These are phyloP conservation scores for Araneus ventricosus DNA, from an alignment of 1,140 invertebrate genomes.

Conservation along the genomic window DNA sequence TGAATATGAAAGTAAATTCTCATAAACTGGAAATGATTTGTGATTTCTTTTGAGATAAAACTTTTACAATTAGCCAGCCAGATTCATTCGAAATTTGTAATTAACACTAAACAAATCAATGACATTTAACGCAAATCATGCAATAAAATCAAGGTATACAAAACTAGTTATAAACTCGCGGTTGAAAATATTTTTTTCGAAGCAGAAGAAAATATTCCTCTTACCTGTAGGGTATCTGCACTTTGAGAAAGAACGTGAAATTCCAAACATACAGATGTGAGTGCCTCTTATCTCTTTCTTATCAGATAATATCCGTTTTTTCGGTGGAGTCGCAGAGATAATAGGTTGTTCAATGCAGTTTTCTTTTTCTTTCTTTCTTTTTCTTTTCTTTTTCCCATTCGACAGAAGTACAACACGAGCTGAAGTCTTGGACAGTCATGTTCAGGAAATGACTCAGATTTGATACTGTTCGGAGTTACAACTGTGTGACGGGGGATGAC, in stretches of 20 bases:
- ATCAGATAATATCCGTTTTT: neutral
- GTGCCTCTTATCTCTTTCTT: neutral
- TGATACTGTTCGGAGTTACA: neutral
- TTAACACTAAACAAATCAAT: too few relatives aligned
- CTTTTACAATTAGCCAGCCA: too few relatives aligned
- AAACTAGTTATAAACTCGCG: neutral
- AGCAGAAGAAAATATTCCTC: neutral
- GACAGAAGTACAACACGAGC: too few relatives aligned
- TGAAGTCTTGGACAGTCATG: too few relatives aligned
- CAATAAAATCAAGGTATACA: neutral
- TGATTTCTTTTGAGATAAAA: too few relatives aligned
- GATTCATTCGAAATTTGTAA: too few relatives aligned
- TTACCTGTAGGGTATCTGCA: neutral
- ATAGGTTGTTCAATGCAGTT: neutral
- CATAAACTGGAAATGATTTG: too few relatives aligned
- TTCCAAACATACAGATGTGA: neutral
- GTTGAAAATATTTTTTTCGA: neutral
- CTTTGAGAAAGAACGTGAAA: neutral
- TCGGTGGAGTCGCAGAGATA: neutral
- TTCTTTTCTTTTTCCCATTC: too few relatives aligned
- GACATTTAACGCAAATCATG: neutral
- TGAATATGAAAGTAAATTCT: too few relatives aligned
- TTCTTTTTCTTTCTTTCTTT: neutral
- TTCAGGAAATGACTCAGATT: neutral
- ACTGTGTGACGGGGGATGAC: neutral